phyloP scores from a whole-genome alignment of 2,113 vertebrate species.

The Alexandromys fortis region DNA sequence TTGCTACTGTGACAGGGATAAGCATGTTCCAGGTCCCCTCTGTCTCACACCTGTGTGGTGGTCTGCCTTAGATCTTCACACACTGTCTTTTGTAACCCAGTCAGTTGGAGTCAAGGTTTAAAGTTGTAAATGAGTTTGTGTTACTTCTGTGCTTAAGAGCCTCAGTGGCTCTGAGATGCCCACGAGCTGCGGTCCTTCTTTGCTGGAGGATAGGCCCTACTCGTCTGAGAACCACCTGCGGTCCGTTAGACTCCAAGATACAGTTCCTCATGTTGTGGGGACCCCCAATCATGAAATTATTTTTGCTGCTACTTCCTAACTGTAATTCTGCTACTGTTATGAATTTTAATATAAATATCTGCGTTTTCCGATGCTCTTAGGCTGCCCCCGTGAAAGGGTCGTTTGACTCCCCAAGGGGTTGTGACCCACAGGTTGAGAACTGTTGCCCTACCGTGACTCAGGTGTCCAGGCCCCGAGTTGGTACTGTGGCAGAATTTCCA shows the following conservation, averaged over 20 bases:
- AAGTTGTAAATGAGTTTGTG: background rate
- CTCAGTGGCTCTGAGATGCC: accelerated
- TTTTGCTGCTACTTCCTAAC: background rate
- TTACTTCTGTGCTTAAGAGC: background rate
- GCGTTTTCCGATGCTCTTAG: background rate
- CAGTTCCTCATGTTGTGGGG: background rate
- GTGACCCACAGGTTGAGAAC: background rate
- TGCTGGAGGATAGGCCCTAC: background rate
- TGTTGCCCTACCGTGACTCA: background rate
- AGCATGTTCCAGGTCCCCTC: background rate
- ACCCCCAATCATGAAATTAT: background rate
- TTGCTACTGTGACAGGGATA: accelerated
- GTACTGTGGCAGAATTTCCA: background rate
- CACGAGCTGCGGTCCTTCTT: background rate
- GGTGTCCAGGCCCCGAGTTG: background rate
- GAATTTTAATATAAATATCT: background rate
- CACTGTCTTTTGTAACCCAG: background rate
- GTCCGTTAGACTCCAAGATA: no score
- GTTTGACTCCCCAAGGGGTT: background rate
- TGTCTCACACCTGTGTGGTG: background rate
- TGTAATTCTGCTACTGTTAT: background rate
- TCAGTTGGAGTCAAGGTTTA: background rate
- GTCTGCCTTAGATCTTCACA: background rate
- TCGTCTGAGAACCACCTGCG: background rate
- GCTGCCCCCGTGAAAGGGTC: background rate